These are phyloP conservation scores for Apodemia zela DNA, from an alignment of 2,888 invertebrate species.

Conservation along the genomic window DNA sequence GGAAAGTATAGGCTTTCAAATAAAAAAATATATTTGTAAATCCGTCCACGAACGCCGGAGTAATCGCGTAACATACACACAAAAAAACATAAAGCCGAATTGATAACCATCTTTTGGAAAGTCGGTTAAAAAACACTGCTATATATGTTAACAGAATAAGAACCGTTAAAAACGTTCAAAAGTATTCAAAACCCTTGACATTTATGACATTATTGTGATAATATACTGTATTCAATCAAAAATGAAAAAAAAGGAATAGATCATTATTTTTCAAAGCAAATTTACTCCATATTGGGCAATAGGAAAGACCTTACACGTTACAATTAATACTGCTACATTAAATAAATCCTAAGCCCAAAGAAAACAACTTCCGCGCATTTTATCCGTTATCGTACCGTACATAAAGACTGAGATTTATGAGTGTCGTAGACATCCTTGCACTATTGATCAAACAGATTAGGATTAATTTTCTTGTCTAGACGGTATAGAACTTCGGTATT, in stretches of 20 bases:
- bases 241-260: slow-evolving; percentile 12
- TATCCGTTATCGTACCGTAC: slow-evolving; percentile 25
- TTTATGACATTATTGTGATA: too few relatives aligned
- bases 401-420: slow-evolving; percentile 26
- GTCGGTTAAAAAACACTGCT: too few relatives aligned
- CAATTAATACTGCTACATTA: slow-evolving; percentile 17
- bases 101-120: too few relatives aligned
- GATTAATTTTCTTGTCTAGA: slow-evolving; percentile 27
- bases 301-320: slow-evolving; percentile 22
- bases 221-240: neutral
- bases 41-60: too few relatives aligned
- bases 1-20: too few relatives aligned
- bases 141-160: too few relatives aligned
- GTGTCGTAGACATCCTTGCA: slow-evolving; percentile 16
- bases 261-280: slow-evolving; percentile 11
- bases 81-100: too few relatives aligned
- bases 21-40: too few relatives aligned
- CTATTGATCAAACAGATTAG: slow-evolving; percentile 24
- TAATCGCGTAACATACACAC: too few relatives aligned
- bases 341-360: slow-evolving; percentile 20
- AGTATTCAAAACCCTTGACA: too few relatives aligned
- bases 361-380: slow-evolving; percentile 26
- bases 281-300: slow-evolving; percentile 18
- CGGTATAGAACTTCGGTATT: slow-evolving; percentile 1
- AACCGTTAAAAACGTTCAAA: too few relatives aligned